phyloP scores from a whole-genome alignment of 2,888 invertebrate species.

The Dyspetes luteomarginatus region DNA sequence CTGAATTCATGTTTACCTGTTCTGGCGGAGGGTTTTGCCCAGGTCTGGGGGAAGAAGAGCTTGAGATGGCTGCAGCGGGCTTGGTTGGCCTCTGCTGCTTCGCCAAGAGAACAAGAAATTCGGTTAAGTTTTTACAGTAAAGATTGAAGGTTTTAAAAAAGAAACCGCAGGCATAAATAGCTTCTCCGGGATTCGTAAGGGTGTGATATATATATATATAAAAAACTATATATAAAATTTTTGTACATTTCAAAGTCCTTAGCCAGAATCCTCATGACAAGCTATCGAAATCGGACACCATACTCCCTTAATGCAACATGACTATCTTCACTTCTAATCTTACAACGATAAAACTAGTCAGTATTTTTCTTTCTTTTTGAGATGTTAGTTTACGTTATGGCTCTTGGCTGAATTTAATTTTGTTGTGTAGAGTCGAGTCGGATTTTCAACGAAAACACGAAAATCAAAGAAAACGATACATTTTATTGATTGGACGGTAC shows the following conservation, averaged over 20 bases:
- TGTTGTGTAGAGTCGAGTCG: slow-evolving; percentile 1
- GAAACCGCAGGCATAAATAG: slow-evolving; percentile 61
- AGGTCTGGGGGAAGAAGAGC: slow-evolving; percentile 84
- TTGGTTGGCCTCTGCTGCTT: slow-evolving; percentile 85
- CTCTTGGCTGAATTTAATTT: slow-evolving; percentile 38
- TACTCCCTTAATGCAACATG: slow-evolving; percentile 45
- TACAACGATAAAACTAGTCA: slow-evolving; percentile 18
- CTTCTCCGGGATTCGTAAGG: slow-evolving; percentile 54
- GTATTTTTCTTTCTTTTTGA: slow-evolving; percentile 16
- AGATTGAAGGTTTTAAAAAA: slow-evolving; percentile 64
- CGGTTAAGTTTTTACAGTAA: slow-evolving; percentile 75
- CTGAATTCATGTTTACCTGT: slow-evolving; percentile 84
- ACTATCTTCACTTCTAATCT: slow-evolving; percentile 45
- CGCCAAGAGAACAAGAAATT: slow-evolving; percentile 82
- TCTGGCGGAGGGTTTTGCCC: slow-evolving; percentile 85
- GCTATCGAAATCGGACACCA: slow-evolving; percentile 53
- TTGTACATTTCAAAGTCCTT: slow-evolving; percentile 55
- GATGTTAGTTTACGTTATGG: slow-evolving; percentile 56
- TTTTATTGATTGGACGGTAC: not conserved
- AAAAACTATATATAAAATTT: slow-evolving; percentile 30
- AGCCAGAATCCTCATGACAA: slow-evolving; percentile 54
- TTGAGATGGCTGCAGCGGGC: slow-evolving; percentile 84
- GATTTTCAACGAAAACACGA: slow-evolving; percentile 17
- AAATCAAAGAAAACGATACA: slow-evolving; percentile 5
- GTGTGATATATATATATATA: slow-evolving; percentile 43